Base-by-base conservation (phyloP, 2,113 vertebrate genomes). In the Alosa alosa region DNA sequence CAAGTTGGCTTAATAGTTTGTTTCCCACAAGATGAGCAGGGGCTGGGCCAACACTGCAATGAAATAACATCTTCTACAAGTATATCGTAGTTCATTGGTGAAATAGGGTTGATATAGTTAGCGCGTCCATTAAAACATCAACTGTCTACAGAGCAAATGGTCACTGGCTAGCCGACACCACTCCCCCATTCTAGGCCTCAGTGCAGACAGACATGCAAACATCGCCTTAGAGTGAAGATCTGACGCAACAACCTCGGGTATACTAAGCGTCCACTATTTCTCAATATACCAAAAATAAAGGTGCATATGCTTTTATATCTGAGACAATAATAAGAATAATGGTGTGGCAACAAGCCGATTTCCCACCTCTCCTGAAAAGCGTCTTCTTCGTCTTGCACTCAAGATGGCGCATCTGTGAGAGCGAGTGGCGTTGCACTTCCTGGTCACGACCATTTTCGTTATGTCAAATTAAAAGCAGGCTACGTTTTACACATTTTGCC, bases 401-500 rank as follows among this genome's bases (percentile, higher is more conserved):
- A 95, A 95, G 94, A 95, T 95, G 94, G 94, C 94, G 87, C 36
- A 78, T 78, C 72, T 78, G 13, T 64, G 72, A 78, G 31, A 36
- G 31, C 31, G 9, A 39, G 25, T 36, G 36, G 72, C 36, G 31
- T 41, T 78, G 11, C 72, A 78, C 72, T 78, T 78, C 72, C 72
- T 39, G 72, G 72, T 78, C 72, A 78, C 72, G 72, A 78, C 36
- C 15, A 39, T 78, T 78, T 78, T 31, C 39, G 31, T 39, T 6
- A 4, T 78, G 72, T 78, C 72, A 78, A 78, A 78, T 17, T 78
- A 78, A 78, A 78, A 39, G 72, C 17, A 15, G 1, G 13, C 17
- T 60, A 60, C 55, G 6, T 20, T 47, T 46, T 47, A 47, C 46
- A 47, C 46, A 4, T 47, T 49, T 57, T 20, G 18, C 52, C 17